Evolutionary conservation across 2,888 invertebrate species (phyloP).

Genomic region (Mesorhabditis sp.): DNA sequence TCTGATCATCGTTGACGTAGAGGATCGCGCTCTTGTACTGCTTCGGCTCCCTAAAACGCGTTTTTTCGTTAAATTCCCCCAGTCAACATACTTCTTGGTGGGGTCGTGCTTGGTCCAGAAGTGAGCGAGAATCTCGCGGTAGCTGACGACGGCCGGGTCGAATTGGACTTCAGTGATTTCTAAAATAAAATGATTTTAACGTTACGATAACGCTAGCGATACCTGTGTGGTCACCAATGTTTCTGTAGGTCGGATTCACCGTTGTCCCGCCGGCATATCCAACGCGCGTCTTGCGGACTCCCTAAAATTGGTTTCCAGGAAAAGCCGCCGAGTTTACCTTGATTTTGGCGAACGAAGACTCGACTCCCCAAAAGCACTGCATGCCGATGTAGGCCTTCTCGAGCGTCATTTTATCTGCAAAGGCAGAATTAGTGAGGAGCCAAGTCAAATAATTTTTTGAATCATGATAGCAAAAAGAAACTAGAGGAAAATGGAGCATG

Average conservation of each 20-base stretch:
- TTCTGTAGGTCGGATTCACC: slow-evolving; percentile 77
- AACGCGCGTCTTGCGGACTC: slow-evolving; percentile 81
- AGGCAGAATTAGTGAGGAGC: neutral
- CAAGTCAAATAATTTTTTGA: neutral
- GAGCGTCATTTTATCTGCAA: slow-evolving; percentile 10
- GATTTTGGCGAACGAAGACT: slow-evolving; percentile 51
- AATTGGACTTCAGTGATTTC: slow-evolving; percentile 88
- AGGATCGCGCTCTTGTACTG: slow-evolving; percentile 75
- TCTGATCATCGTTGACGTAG: slow-evolving; percentile 83
- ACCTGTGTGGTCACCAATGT: slow-evolving; percentile 59
- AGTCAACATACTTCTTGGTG: too few relatives aligned
- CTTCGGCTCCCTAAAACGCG: slow-evolving; percentile 59
- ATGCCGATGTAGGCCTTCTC: slow-evolving; percentile 49
- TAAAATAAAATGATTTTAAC: slow-evolving; percentile 57
- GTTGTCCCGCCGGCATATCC: slow-evolving; percentile 86
- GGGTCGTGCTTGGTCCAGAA: slow-evolving; percentile 94
- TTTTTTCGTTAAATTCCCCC: too few relatives aligned
- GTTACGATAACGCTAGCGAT: neutral
- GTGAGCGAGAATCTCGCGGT: slow-evolving; percentile 72
- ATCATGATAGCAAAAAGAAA: neutral
- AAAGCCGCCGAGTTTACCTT: neutral
- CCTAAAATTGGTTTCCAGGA: slow-evolving; percentile 9
- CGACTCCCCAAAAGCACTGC: slow-evolving; percentile 56
- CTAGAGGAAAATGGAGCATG: neutral
- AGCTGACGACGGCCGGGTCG: slow-evolving; percentile 76